phyloP scores from a whole-genome alignment of 1,140 invertebrate genomes.

The Magallana gigas region DNA sequence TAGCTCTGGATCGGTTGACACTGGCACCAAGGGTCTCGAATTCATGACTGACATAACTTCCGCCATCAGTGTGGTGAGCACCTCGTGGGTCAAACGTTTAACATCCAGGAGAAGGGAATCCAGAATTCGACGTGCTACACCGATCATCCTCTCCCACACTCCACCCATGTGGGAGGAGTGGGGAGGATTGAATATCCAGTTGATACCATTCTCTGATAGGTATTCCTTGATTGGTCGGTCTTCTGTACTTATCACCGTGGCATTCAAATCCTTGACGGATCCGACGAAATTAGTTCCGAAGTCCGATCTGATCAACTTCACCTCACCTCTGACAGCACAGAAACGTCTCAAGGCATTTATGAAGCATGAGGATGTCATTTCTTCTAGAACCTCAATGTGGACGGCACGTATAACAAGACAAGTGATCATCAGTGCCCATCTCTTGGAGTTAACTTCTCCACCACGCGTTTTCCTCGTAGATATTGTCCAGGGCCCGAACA shows the following conservation, averaged over 20 bases:
- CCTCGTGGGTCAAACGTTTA: too few species aligned
- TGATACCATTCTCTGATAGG: too few species aligned
- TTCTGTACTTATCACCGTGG: neutral
- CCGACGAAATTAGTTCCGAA: slow-evolving; percentile 40
- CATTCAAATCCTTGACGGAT: slow-evolving; percentile 40
- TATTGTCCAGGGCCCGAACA: slow-evolving; percentile 46
- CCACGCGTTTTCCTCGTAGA: slow-evolving; percentile 37
- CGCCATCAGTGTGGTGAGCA: too few species aligned
- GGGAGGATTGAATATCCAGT: too few species aligned
- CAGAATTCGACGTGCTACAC: too few species aligned
- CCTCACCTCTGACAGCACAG: slow-evolving; percentile 42
- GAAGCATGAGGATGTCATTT: slow-evolving; percentile 49
- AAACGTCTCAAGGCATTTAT: slow-evolving; percentile 58
- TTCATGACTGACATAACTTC: too few species aligned
- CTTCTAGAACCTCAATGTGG: slow-evolving; percentile 55
- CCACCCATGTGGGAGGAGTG: too few species aligned
- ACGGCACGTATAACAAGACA: slow-evolving; percentile 50
- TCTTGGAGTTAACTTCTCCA: slow-evolving; percentile 15
- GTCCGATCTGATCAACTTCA: slow-evolving; percentile 23
- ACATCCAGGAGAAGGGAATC: too few species aligned
- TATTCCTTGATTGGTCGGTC: too few species aligned
- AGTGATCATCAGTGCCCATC: slow-evolving; percentile 59
- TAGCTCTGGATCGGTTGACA: too few species aligned
- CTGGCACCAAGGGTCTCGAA: too few species aligned
- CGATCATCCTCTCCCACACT: too few species aligned